Conservation (phyloP, 2,888 invertebrate genomes). For the Amorpha juglandis region DNA sequence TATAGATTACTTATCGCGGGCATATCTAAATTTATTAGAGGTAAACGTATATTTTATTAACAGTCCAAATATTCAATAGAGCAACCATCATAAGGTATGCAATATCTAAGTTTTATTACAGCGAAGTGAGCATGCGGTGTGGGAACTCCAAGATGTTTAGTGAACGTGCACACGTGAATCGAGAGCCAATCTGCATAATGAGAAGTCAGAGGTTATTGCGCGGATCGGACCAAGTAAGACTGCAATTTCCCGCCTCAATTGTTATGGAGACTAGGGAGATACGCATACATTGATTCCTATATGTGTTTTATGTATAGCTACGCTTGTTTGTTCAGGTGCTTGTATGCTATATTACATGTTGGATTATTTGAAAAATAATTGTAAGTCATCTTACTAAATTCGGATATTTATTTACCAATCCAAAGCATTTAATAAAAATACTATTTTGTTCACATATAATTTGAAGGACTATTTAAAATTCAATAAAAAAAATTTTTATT, state of each 20-base stretch:
- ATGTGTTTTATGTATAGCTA: slow-evolving; percentile 14
- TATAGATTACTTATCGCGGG: neutral
- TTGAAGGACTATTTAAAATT: no score
- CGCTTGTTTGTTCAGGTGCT: neutral
- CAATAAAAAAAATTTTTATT: no score
- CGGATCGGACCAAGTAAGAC: slow-evolving; percentile 63
- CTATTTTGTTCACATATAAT: no score
- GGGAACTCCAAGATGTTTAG: slow-evolving; percentile 52
- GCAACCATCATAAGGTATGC: slow-evolving; percentile 4
- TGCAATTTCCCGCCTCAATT: slow-evolving; percentile 76
- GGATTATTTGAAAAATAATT: neutral
- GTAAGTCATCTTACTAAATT: no score
- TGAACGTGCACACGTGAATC: slow-evolving; percentile 66
- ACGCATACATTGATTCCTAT: slow-evolving; percentile 62
- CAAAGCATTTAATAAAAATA: no score
- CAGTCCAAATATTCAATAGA: slow-evolving; percentile 17
- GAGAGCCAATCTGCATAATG: slow-evolving; percentile 79
- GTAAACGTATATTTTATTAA: neutral
- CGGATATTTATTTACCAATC: no score
- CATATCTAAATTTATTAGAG: neutral
- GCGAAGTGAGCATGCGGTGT: slow-evolving; percentile 23
- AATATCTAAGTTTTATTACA: slow-evolving; percentile 22
- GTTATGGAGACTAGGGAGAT: slow-evolving; percentile 62
- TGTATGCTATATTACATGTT: neutral
- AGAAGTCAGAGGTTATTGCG: slow-evolving; percentile 75